Base-by-base conservation (phyloP, 2,888 invertebrate genomes). In the Acronicta psi region DNA sequence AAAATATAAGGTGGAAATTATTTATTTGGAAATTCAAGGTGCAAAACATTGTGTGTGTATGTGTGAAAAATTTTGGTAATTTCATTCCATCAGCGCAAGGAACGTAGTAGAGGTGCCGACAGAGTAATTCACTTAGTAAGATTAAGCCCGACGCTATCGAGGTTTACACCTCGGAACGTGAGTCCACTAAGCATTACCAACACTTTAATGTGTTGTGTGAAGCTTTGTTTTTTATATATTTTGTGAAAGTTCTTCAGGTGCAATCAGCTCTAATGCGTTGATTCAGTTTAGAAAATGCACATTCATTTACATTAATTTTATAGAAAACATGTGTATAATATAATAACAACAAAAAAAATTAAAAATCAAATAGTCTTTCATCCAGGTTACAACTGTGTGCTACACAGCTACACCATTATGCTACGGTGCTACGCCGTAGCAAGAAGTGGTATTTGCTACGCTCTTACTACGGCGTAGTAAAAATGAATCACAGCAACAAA, bases 111-210 rank as follows among this genome's bases (percentile, higher is more conserved):
- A 47, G 66, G 57, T 62, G 55, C 67, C 44, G 49, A 66, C 77
- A 72, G 65, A 73, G 83, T 85, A 87, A 88, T 87, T 87, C 88
- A 88, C 88, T 89, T 86, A 89, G 86, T 79, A 82, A 88, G 87
- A 89, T 90, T 88, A 87, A 87, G 83, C 74, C 82, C 79, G 81
- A 79, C 79, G 76, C 80, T 75, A 76, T 75, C 75, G 75, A 73
- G 79, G 75, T 88, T 87, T 84, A 86, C 87, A 87, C 86, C 83
- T 86, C 77, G 79, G 77, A 80, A 84, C 83, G 81, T 73, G 77
- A 79, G 79, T 75, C 74, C 79, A 73, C 68, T 60, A 65, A 69
- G 74, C 79, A 73, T 80, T 74, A 76, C 75, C 71, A 77, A 73
- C 75, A 69, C 57, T 66, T 66, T 77, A 74, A 72, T 62, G 59